phyloP scores from a whole-genome alignment of 2,888 invertebrate genomes.

The Chrysotoxum bicinctum region DNA sequence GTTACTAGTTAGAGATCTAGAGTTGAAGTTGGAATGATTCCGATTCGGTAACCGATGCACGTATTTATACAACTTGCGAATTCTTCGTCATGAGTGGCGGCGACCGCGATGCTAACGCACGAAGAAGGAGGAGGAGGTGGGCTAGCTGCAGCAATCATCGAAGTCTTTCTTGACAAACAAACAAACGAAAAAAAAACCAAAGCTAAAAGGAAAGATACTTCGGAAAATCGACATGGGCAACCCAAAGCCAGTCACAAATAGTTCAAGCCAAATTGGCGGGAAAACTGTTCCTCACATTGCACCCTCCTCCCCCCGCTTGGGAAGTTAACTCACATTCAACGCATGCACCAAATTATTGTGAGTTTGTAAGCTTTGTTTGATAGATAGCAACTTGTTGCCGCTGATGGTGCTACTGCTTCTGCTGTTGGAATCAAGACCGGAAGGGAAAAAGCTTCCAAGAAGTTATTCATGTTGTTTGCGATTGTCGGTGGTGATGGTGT shows the following conservation, averaged over 20 bases:
- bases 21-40: conserved; percentile 80
- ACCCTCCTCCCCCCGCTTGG: background rate
- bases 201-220: conserved; percentile 63
- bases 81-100: conserved; percentile 35
- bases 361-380: conserved; percentile 31
- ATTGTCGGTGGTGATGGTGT: conserved; percentile 9
- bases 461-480: conserved; percentile 28
- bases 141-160: conserved; percentile 29
- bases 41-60: conserved; percentile 75
- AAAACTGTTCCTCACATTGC: background rate
- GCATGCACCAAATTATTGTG: conserved; percentile 20
- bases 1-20: conserved; percentile 75
- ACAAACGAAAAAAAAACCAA: conserved; percentile 11
- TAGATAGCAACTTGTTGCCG: background rate
- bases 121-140: conserved; percentile 34
- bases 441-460: conserved; percentile 66
- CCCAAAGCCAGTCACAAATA: conserved; percentile 51
- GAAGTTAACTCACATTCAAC: conserved; percentile 51
- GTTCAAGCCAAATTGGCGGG: conserved; percentile 52
- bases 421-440: conserved; percentile 30
- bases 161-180: conserved; percentile 39
- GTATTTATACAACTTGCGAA: conserved; percentile 80
- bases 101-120: conserved; percentile 45
- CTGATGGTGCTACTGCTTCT: background rate
- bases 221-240: conserved; percentile 43